phyloP scores from a whole-genome alignment of 2,888 invertebrate species.

The Terebella lapidaria region DNA sequence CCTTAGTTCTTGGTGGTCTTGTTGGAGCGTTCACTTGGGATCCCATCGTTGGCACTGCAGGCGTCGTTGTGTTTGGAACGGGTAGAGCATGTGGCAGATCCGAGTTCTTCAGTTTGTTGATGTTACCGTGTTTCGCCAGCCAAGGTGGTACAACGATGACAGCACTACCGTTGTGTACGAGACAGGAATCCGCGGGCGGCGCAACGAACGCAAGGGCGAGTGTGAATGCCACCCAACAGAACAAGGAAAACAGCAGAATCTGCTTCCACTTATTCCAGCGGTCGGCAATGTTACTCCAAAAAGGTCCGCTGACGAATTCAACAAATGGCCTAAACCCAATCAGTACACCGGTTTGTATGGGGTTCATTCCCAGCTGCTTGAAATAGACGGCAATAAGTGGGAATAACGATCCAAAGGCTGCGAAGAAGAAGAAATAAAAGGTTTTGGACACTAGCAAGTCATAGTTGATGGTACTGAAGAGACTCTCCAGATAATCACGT shows the following conservation, averaged over 20 bases:
- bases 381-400: constrained; percentile 98
- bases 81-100: neutral
- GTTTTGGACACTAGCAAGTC: constrained; percentile 82
- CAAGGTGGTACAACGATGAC: constrained; percentile 44
- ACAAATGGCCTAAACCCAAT: constrained; percentile 95
- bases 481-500: neutral
- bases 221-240: constrained; percentile 95
- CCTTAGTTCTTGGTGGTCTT: neutral
- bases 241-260: constrained; percentile 80
- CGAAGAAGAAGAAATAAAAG: constrained; percentile 99
- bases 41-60: neutral
- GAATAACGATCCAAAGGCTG: constrained; percentile 95
- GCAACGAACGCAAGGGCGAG: constrained; percentile 91
- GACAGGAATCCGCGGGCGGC: constrained; percentile 86
- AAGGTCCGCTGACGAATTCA: constrained; percentile 93
- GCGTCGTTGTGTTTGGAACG: neutral
- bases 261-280: constrained; percentile 61
- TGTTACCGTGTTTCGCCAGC: neutral
- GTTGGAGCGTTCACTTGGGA: neutral
- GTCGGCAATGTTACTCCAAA: constrained; percentile 85
- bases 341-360: constrained; percentile 78
- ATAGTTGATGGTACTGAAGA: constrained; percentile 12
- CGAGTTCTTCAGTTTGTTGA: neutral
- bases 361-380: constrained; percentile 99
- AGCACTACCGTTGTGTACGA: constrained; percentile 64